Evolutionary conservation across 2,888 invertebrate genomes (phyloP), one percentile per base, ranked within the genome.

Genomic region (Mythimna lalbum): DNA sequence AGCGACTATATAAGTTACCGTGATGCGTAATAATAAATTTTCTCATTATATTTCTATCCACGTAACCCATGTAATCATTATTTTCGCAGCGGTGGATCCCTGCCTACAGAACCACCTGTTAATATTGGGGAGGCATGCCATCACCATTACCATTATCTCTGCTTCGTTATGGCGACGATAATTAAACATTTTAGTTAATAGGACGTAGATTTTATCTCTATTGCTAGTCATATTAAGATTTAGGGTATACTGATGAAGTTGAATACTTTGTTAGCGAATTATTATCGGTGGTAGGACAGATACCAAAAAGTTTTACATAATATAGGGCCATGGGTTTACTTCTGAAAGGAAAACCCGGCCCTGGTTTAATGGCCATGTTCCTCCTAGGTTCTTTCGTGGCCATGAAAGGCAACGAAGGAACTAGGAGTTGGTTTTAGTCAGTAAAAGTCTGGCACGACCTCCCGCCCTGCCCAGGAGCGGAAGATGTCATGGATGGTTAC

Each of bases 131-230:
- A 49, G 39, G 57, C 52, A 52, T 52, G 49, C 71, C 61, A 69
- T 60, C 65, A 63, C 52, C 63, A 72, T 81, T n/a, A 74, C 39
- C 63, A 53, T 81, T 73, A 76, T 60, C 59, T 57, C 63, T n/a
- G 62, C 63, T 56, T 36, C 64, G 60, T 71, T 71, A 73, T 50
- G 69, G 52, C 23, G n/a, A 33, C 57, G 69, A 73, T 82, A 72
- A 82, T 76, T 69, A 80, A 76, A 73, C 71, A 50, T 72, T 76
- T 67, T 61, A 65, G 71, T 60, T 53, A 71, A 76, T 79, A 63
- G 31, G 27, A 53, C 21, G 59, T 60, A 69, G 80, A 74, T 82
- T 82, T 36, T 74, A 70, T 82, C 63, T 62, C 47, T 56, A 27
- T 21, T 53, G 52, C 10, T 63, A 19, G 7, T 52, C 19, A 17